These are phyloP conservation scores for Orthosia incerta DNA, from an alignment of 2,888 invertebrate species.

Conservation along the genomic window DNA sequence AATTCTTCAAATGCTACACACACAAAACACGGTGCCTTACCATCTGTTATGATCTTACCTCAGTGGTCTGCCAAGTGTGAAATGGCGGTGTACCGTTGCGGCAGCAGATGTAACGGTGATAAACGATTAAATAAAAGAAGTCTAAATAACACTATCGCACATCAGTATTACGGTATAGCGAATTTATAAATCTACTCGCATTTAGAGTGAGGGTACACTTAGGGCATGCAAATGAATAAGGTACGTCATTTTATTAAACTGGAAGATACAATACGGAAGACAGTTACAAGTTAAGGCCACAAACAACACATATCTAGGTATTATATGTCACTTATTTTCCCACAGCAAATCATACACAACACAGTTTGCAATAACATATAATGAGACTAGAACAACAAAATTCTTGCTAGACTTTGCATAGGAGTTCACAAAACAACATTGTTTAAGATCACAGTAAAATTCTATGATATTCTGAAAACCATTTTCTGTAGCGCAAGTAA, in stretches of 20 bases:
- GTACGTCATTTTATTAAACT: not conserved
- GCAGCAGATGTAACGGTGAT: conserved; percentile 68
- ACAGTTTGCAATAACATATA: not conserved
- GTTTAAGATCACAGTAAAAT: conserved; percentile 36
- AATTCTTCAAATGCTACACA: conserved; percentile 32
- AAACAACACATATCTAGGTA: too few species aligned
- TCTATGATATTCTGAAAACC: conserved; percentile 37
- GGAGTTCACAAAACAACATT: conserved; percentile 23
- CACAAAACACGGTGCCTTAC: conserved; percentile 52
- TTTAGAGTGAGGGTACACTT: conserved; percentile 10
- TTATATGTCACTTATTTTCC: too few species aligned
- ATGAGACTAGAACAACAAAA: not conserved
- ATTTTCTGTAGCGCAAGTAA: conserved; percentile 30
- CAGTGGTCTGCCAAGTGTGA: conserved; percentile 70
- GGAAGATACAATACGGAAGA: too few species aligned
- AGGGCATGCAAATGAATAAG: too few species aligned
- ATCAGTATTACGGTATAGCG: conserved; percentile 58
- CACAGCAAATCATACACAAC: not conserved
- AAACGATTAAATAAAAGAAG: conserved; percentile 66
- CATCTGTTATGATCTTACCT: conserved; percentile 56
- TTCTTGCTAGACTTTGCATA: not conserved
- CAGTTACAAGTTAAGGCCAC: not conserved
- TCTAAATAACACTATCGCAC: conserved; percentile 64
- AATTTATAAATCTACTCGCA: conserved; percentile 47
- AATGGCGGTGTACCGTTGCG: conserved; percentile 70